Conservation (phyloP, 2,113 vertebrate species). For the Lepus americanus region DNA sequence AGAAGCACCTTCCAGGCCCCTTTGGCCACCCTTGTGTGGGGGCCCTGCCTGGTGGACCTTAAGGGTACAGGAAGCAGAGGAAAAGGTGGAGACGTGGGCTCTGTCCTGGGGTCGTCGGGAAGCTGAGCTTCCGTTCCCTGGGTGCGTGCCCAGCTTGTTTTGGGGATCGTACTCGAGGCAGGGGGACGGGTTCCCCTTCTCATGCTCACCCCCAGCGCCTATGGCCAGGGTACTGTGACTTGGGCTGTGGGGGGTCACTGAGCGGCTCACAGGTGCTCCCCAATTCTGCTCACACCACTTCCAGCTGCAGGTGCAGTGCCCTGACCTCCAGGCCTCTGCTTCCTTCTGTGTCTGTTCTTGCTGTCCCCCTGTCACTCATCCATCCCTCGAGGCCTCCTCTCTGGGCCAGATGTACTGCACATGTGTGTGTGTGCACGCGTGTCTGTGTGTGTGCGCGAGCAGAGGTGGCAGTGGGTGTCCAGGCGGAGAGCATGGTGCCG, state of each 20-base stretch:
- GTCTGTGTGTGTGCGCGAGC: not conserved
- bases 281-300: not conserved
- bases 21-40: too few relatives aligned
- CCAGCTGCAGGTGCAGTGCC: not conserved
- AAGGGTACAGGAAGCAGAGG: not conserved
- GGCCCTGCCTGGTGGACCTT: not conserved
- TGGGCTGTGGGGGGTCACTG: not conserved
- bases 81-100: not conserved
- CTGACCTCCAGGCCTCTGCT: not conserved
- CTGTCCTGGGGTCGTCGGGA: not conserved
- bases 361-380: not conserved
- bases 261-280: not conserved
- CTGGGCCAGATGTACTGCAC: accelerated
- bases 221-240: not conserved
- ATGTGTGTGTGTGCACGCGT: too few relatives aligned
- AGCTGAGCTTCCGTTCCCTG: not conserved
- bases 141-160: not conserved
- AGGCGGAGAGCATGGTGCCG: not conserved
- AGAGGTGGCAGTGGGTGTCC: not conserved
- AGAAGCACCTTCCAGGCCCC: not conserved
- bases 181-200: not conserved
- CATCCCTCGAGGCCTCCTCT: not conserved
- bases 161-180: not conserved
- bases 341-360: not conserved
- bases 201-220: not conserved